Evolutionary conservation across 1,140 invertebrate genomes (phyloP), one percentile per base, ranked within the genome.

Genomic region (Caenorhabditis briggsae): DNA sequence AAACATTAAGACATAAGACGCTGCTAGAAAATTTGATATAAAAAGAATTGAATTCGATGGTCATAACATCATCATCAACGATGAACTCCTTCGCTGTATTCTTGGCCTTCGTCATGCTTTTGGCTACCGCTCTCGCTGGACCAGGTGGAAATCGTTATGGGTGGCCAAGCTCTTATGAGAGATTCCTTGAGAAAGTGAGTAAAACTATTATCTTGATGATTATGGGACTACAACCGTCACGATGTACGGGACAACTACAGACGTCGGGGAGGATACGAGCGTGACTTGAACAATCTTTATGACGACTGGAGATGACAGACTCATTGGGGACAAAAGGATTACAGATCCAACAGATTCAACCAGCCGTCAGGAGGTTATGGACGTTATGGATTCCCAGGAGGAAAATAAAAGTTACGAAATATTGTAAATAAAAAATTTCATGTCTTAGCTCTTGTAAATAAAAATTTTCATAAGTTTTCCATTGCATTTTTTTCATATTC

Each of bases 251-350:
- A 46, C 20, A 20, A 78, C 23, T 78, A 78, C 14, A n/a, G 70
- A 50, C 46, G 70, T 11, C 70, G 70, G 7, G 46, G 46, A 23
- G 53, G 53, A 46, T 78, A 78, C 20, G 70, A 78, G 14, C 43
- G 70, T 23, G n/a, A 78, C 33, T 46, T 78, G 9, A 12, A n/a
- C 23, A 46, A 78, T 23, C 70, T 78, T 50, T 78, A 46, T 12
- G 70, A 78, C 9, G 70, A 78, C 70, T 78, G 70, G 70, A 78
- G 53, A n/a, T 53, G 46, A 53, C 70, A 78, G 50, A 78, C 70
- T 8, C 46, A n/a, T 18, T 78, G 70, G 70, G 70, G 70, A 78
- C 25, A 41, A 23, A 53, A 53, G 0, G 70, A 41, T 5, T 78
- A 78, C 70, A 20, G 70, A 53, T 78, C 70, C 18, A 78, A 78